phyloP scores from a whole-genome alignment of 2,888 invertebrate species.

The Beris morrisii region DNA sequence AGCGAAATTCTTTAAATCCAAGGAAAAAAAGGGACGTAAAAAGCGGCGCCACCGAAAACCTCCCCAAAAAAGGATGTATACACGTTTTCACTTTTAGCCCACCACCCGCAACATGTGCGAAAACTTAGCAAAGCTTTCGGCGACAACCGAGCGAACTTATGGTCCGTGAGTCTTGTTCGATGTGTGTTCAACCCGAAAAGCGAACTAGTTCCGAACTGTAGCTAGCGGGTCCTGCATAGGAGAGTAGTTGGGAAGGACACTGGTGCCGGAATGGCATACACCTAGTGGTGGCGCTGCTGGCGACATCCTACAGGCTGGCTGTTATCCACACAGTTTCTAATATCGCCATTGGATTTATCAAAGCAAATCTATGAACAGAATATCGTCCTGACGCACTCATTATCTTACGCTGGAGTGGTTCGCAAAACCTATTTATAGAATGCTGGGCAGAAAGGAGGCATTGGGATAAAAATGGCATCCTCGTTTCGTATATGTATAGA shows the following conservation, averaged over 20 bases:
- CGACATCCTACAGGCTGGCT: not conserved
- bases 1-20: slow-evolving; percentile 22
- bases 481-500: slow-evolving; percentile 1
- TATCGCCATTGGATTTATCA: no score
- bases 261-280: slow-evolving; percentile 1
- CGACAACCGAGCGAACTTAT: not conserved
- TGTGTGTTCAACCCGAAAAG: not conserved
- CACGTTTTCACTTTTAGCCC: slow-evolving; percentile 5
- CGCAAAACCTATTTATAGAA: slow-evolving; percentile 21
- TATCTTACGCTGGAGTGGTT: slow-evolving; percentile 6
- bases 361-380: not conserved
- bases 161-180: not conserved
- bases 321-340: no score
- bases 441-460: slow-evolving; percentile 7
- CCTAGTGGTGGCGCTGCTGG: not conserved
- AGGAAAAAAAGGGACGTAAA: slow-evolving; percentile 29
- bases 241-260: slow-evolving; percentile 22
- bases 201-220: not conserved
- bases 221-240: not conserved
- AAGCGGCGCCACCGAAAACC: slow-evolving; percentile 26
- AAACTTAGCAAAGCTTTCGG: slow-evolving; percentile 1
- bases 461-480: slow-evolving; percentile 10
- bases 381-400: slow-evolving; percentile 5
- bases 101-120: slow-evolving; percentile 25
- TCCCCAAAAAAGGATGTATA: slow-evolving; percentile 12